phyloP scores from a whole-genome alignment of 2,888 invertebrate genomes.

The Pinctada fucata region DNA sequence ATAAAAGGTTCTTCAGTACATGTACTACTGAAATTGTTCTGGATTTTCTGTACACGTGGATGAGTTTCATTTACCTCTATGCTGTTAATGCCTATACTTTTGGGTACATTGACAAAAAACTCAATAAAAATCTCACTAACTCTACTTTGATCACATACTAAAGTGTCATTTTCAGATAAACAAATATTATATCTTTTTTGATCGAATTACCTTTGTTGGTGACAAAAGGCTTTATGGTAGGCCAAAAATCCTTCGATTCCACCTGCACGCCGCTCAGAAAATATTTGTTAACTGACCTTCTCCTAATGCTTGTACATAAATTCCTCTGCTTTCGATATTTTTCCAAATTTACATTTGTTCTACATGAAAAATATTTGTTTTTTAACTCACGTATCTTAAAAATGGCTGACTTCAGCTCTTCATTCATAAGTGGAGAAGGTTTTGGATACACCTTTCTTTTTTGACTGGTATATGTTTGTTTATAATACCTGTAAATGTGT shows the following conservation, averaged over 20 bases:
- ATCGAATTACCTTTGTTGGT: slow-evolving; percentile 13
- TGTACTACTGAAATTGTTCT: background rate
- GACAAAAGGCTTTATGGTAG: slow-evolving; percentile 14
- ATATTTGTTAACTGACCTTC: background rate
- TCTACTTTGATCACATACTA: slow-evolving; percentile 1
- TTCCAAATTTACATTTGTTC: background rate
- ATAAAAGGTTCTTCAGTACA: background rate
- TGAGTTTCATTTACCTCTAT: background rate
- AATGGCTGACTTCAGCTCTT: too few species aligned
- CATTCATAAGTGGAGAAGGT: too few species aligned
- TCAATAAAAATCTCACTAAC: background rate
- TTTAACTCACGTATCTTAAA: too few species aligned
- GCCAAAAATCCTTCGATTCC: slow-evolving; percentile 14
- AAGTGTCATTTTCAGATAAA: background rate
- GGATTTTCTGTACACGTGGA: background rate
- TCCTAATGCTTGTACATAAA: background rate
- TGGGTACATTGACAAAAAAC: background rate
- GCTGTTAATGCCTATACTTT: background rate
- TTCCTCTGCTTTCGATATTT: background rate
- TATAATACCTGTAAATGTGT: background rate
- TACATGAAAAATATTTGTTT: too few species aligned
- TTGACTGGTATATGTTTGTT: background rate
- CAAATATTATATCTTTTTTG: slow-evolving; percentile 13
- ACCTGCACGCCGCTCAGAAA: slow-evolving; percentile 1
- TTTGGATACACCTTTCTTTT: background rate